Conservation (phyloP, 2,888 invertebrate genomes). For the Siphlonurus alternatus region DNA sequence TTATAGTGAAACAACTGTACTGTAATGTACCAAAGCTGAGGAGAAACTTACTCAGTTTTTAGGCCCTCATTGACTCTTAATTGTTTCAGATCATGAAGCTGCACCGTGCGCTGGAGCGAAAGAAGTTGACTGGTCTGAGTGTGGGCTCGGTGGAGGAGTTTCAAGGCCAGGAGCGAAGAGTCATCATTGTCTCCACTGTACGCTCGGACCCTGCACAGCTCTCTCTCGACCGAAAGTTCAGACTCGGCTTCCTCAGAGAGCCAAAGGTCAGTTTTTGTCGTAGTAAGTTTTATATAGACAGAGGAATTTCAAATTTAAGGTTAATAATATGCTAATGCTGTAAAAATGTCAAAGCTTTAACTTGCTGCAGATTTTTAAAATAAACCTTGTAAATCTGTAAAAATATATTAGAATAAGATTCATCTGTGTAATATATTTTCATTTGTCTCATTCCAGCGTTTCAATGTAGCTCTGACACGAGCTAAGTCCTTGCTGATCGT, state of each 20-base stretch:
- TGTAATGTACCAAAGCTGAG: too few species aligned
- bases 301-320: too few species aligned
- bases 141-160: slow-evolving; percentile 32
- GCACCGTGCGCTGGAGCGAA: not conserved
- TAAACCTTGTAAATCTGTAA: too few species aligned
- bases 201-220: slow-evolving; percentile 21
- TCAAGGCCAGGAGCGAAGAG: slow-evolving; percentile 30
- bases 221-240: slow-evolving; percentile 18
- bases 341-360: too few species aligned
- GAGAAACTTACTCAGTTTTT: too few species aligned
- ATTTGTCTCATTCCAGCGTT: slow-evolving; percentile 46
- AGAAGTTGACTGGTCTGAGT: slow-evolving; percentile 1
- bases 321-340: too few species aligned
- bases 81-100: not conserved
- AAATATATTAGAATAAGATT: too few species aligned
- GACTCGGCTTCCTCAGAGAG: slow-evolving; percentile 28
- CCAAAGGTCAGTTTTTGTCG: slow-evolving; percentile 23
- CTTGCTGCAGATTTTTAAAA: too few species aligned
- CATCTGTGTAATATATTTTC: too few species aligned
- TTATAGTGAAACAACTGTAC: too few species aligned
- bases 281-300: not conserved
- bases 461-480: slow-evolving; percentile 58
- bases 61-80: too few species aligned
- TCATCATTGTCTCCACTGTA: slow-evolving; percentile 30
- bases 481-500: slow-evolving; percentile 54